These are phyloP conservation scores for Sisor rabdophorus DNA, from an alignment of 2,113 vertebrate genomes.

Conservation along the genomic window DNA sequence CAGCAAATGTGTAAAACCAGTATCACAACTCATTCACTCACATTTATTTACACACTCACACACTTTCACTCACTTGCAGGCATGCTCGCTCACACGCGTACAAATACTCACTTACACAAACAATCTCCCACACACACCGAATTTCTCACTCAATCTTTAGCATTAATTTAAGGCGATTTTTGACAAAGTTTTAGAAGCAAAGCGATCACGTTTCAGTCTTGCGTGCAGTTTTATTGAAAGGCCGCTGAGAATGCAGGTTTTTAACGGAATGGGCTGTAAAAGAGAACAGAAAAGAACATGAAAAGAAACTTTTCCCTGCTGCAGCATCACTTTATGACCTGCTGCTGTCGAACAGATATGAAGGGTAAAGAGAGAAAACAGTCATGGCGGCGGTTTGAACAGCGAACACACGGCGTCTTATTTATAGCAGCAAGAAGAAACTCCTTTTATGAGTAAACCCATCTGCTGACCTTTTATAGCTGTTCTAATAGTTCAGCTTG, in stretches of 20 bases:
- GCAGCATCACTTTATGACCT: conserved; percentile 1
- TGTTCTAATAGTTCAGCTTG: not conserved
- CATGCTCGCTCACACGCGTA: too few relatives aligned
- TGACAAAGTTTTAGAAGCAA: conserved; percentile 3
- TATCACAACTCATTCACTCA: too few relatives aligned
- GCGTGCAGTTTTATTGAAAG: not conserved
- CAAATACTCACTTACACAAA: too few relatives aligned
- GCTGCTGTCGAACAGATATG: conserved; percentile 2
- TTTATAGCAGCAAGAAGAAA: not conserved
- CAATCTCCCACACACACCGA: too few relatives aligned
- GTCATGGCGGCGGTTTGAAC: not conserved
- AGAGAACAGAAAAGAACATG: not conserved
- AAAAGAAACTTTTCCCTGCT: not conserved
- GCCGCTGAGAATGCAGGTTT: not conserved
- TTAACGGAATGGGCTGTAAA: not conserved
- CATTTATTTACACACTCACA: too few relatives aligned
- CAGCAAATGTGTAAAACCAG: too few relatives aligned
- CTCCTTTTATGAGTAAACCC: not conserved
- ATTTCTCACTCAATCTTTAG: too few relatives aligned
- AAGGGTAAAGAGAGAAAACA: not conserved
- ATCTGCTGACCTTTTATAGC: not conserved
- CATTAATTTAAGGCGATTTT: too few relatives aligned
- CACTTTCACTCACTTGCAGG: too few relatives aligned
- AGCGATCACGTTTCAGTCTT: not conserved
- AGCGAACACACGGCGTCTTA: not conserved